A percentile compares a stretch with the other conserved stretches of the same genome.
Evolutionary conservation across 2,888 invertebrate genomes (phyloP).

Genomic region (Ryuthela nishihirai): DNA sequence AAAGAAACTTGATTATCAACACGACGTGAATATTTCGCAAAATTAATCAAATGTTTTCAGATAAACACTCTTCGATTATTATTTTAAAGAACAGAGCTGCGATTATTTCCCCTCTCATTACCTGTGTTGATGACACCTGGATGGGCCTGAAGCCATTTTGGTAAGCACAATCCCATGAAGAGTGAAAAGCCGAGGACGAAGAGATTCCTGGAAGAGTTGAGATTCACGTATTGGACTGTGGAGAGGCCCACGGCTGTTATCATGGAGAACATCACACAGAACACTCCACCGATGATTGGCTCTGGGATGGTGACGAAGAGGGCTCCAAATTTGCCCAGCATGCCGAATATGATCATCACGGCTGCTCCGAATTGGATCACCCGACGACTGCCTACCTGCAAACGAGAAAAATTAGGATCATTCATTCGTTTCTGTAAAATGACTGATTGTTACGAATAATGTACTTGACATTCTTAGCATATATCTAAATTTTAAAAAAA

Average conservation of each 20-base stretch:
- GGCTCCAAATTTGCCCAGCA: slow-evolving; percentile 49
- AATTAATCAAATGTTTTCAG: no score
- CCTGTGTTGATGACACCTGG: slow-evolving; percentile 26
- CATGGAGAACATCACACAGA: slow-evolving; percentile 50
- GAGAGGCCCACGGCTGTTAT: slow-evolving; percentile 57
- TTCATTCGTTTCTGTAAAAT: no score
- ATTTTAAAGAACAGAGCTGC: no score
- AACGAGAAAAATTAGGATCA: background rate
- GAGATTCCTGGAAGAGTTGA: slow-evolving; percentile 79
- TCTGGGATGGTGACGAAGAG: slow-evolving; percentile 49
- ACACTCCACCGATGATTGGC: slow-evolving; percentile 53
- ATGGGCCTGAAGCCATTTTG: slow-evolving; percentile 41
- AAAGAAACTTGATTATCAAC: no score
- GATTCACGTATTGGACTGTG: slow-evolving; percentile 72
- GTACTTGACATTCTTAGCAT: no score
- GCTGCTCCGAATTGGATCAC: slow-evolving; percentile 31
- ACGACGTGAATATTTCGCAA: no score
- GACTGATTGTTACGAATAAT: no score
- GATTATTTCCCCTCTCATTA: no score
- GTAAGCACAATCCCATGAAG: slow-evolving; percentile 67
- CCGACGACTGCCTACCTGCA: slow-evolving; percentile 31
- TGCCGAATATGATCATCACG: slow-evolving; percentile 44
- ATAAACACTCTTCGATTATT: no score
- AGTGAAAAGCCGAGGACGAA: slow-evolving; percentile 84
- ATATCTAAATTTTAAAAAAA: no score